Conservation (phyloP, 92 coral and sea anemone species). For the Desmophyllum pertusum region DNA sequence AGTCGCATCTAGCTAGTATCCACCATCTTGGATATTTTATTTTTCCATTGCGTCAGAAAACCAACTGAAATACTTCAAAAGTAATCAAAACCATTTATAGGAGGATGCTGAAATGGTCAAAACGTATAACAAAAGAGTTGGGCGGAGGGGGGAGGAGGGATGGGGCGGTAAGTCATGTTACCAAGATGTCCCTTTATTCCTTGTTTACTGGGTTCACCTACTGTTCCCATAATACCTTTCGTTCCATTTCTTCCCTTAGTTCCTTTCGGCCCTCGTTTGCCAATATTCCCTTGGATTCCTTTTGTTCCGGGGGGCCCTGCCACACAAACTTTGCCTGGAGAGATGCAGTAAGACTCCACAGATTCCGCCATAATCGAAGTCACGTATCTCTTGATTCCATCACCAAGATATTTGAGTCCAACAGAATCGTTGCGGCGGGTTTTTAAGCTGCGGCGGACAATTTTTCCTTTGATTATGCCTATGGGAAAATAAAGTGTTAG, state of each 20-base stretch:
- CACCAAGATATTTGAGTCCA: not conserved
- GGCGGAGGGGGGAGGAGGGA: too few species aligned
- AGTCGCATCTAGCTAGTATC: too few species aligned
- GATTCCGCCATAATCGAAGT: not conserved
- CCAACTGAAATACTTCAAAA: too few species aligned
- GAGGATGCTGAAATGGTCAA: too few species aligned
- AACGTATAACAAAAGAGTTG: too few species aligned
- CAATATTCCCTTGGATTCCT: not conserved
- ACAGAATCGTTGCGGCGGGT: not conserved
- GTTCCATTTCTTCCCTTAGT: conserved; percentile 9
- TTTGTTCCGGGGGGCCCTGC: conserved; percentile 31
- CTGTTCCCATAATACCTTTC: too few species aligned
- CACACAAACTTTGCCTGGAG: conserved; percentile 15
- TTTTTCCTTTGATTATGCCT: not conserved
- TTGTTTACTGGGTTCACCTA: too few species aligned
- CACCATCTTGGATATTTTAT: too few species aligned
- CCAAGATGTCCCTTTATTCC: too few species aligned
- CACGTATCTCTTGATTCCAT: not conserved
- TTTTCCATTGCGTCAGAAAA: too few species aligned
- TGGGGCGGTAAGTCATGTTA: too few species aligned
- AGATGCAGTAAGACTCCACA: not conserved
- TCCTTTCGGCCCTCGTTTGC: conserved; percentile 26
- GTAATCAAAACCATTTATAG: too few species aligned
- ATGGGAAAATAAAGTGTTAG: not conserved
- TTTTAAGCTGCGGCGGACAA: not conserved